Evolutionary conservation across 2,888 invertebrate species (phyloP).

Genomic region (Drosophila neonasuta): DNA sequence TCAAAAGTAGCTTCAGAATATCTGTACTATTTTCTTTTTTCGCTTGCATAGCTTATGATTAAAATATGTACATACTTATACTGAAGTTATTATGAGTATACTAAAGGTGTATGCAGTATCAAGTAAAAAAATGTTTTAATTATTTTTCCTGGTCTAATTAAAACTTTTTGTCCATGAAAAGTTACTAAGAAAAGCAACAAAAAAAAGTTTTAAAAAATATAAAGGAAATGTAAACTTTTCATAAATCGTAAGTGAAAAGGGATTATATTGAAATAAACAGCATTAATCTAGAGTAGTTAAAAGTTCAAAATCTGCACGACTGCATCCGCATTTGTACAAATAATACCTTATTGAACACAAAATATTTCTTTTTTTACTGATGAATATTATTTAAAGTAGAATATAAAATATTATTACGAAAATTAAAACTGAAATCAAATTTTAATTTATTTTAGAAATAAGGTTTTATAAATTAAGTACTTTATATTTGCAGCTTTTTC

Average conservation of each 20-base stretch:
- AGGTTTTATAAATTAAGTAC: no score
- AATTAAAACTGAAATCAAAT: no score
- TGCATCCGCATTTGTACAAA: no score
- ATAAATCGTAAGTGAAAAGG: no score
- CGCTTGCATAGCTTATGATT: slow-evolving; percentile 47
- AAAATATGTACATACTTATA: slow-evolving; percentile 41
- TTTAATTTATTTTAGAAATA: no score
- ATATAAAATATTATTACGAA: no score
- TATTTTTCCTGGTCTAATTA: slow-evolving; percentile 47
- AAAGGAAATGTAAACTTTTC: neutral
- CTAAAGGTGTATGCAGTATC: slow-evolving; percentile 19
- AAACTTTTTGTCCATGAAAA: slow-evolving; percentile 37
- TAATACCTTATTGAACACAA: no score
- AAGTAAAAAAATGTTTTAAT: slow-evolving; percentile 53
- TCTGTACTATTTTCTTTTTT: slow-evolving; percentile 22
- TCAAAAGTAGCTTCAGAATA: slow-evolving; percentile 19
- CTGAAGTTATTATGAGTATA: slow-evolving; percentile 28
- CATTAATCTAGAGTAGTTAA: neutral
- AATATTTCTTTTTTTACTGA: no score
- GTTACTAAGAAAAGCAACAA: slow-evolving; percentile 12
- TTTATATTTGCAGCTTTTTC: no score
- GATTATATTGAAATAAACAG: neutral
- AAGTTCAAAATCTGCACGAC: no score
- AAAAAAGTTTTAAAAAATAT: neutral
- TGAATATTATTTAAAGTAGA: no score